Conservation (phyloP, 2,797 vertebrate genomes). For the Hippopotamyrus pictus region DNA sequence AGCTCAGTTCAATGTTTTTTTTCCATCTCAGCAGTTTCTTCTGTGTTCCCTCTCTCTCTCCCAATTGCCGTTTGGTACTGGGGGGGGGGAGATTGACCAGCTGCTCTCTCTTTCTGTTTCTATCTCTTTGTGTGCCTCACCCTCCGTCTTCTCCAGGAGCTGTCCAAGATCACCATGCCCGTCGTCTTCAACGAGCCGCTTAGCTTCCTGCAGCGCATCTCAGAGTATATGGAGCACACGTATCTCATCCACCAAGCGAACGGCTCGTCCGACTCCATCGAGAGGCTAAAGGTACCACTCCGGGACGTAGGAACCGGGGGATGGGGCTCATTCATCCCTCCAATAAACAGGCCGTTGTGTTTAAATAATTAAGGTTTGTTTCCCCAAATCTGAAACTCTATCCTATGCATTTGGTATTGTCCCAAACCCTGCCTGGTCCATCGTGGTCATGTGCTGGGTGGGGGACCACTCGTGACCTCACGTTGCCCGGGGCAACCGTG, state of each 20-base stretch:
- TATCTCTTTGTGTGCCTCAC: not conserved
- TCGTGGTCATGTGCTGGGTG: not conserved
- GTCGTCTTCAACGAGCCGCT: constrained; percentile 93
- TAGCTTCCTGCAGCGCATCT: constrained; percentile 92
- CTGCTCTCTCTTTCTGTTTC: not conserved
- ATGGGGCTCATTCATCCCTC: not conserved
- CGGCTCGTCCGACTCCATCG: constrained; percentile 69
- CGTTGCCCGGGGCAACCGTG: not conserved
- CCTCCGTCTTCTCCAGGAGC: constrained; percentile 62
- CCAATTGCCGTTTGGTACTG: not conserved
- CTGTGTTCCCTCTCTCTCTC: not conserved
- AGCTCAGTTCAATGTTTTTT: not conserved
- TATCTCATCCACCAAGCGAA: constrained; percentile 86
- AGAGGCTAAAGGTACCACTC: constrained; percentile 85
- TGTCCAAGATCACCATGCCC: constrained; percentile 97
- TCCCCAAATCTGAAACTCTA: not conserved
- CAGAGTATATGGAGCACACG: constrained; percentile 97
- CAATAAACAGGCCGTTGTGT: not conserved
- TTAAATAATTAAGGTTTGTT: not conserved
- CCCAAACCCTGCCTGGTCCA: not conserved
- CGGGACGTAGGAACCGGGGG: not conserved
- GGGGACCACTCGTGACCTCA: not conserved
- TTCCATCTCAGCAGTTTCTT: not conserved
- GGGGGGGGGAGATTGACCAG: not conserved
- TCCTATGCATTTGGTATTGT: not conserved